Percentiles rank a stretch among this genome's conserved stretches.
These are phyloP conservation scores for Diaperis boleti DNA, from an alignment of 2,888 invertebrate species.

Conservation along the genomic window DNA sequence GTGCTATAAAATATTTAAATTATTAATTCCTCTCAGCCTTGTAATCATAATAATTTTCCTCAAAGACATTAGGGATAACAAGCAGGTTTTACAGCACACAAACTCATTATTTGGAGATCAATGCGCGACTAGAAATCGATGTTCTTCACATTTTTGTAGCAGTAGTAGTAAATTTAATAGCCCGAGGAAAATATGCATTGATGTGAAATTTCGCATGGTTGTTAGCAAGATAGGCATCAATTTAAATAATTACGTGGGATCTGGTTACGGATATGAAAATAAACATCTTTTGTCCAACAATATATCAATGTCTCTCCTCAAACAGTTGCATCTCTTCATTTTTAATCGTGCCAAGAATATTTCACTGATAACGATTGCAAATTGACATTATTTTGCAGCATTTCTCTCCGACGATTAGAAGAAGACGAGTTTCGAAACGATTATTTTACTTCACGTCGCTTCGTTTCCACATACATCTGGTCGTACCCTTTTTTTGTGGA, in stretches of 20 bases:
- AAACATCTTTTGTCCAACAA: slow-evolving; percentile 25
- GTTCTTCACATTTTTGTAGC: slow-evolving; percentile 19
- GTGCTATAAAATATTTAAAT: slow-evolving; percentile 23
- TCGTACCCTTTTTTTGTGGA: slow-evolving; percentile 21
- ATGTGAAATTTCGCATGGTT: slow-evolving; percentile 27
- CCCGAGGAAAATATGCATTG: slow-evolving; percentile 26
- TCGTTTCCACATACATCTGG: slow-evolving; percentile 35
- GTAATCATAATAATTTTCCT: slow-evolving; percentile 11
- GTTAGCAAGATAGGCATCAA: slow-evolving; percentile 31
- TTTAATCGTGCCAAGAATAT: slow-evolving; percentile 20
- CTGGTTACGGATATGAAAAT: slow-evolving; percentile 31
- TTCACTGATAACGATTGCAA: slow-evolving; percentile 26
- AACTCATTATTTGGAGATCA: slow-evolving; percentile 17
- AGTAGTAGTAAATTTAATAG: slow-evolving; percentile 25
- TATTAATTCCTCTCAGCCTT: slow-evolving; percentile 10
- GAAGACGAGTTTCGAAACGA: slow-evolving; percentile 8
- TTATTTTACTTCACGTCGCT: slow-evolving; percentile 8
- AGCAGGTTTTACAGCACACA: slow-evolving; percentile 13
- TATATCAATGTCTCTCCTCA: slow-evolving; percentile 27
- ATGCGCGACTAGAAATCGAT: slow-evolving; percentile 24
- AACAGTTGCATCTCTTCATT: slow-evolving; percentile 4
- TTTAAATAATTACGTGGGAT: slow-evolving; percentile 32
- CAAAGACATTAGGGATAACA: slow-evolving; percentile 6
- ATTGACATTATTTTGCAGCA: slow-evolving; percentile 26
- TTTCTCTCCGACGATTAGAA: slow-evolving; percentile 9